These are phyloP conservation scores for Seira musarum DNA, from an alignment of 2,888 invertebrate genomes.

Conservation along the genomic window DNA sequence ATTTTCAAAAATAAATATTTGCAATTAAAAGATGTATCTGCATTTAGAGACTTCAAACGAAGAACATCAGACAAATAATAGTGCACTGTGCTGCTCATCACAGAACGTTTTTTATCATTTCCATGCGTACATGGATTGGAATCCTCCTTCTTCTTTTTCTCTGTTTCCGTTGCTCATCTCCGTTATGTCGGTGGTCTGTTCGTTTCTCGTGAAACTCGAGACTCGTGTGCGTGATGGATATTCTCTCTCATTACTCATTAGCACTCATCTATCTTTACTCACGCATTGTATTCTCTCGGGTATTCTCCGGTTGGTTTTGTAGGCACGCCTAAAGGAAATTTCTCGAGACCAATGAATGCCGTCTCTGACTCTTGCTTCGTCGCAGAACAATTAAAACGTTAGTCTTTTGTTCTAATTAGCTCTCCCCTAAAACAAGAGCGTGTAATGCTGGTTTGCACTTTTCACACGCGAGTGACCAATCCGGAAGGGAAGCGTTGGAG, in stretches of 20 bases:
- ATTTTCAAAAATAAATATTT: no score
- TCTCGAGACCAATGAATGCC: conserved; percentile 63
- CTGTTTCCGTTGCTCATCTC: background rate
- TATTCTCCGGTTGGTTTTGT: conserved; percentile 23
- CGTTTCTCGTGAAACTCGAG: background rate
- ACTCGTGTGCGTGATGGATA: conserved; percentile 41
- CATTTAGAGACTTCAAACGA: no score
- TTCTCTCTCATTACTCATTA: conserved; percentile 59
- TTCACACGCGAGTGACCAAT: conserved; percentile 38
- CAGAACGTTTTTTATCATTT: no score
- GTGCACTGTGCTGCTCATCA: no score
- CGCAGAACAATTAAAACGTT: conserved; percentile 69
- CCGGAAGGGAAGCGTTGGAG: conserved; percentile 15
- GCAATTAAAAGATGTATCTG: no score
- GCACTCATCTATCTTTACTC: conserved; percentile 55
- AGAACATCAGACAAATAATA: no score
- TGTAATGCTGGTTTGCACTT: conserved; percentile 38
- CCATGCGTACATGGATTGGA: no score
- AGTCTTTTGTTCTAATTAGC: conserved; percentile 63
- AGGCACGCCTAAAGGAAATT: conserved; percentile 62
- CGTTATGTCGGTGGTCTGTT: background rate
- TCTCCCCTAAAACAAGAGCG: conserved; percentile 31
- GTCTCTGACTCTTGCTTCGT: conserved; percentile 62
- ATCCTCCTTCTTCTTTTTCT: background rate
- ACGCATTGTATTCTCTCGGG: conserved; percentile 44